Percentiles rank a stretch among this genome's conserved stretches.
Conservation (phyloP, 2,113 vertebrate species). For the Pachypanchax playfairii region DNA sequence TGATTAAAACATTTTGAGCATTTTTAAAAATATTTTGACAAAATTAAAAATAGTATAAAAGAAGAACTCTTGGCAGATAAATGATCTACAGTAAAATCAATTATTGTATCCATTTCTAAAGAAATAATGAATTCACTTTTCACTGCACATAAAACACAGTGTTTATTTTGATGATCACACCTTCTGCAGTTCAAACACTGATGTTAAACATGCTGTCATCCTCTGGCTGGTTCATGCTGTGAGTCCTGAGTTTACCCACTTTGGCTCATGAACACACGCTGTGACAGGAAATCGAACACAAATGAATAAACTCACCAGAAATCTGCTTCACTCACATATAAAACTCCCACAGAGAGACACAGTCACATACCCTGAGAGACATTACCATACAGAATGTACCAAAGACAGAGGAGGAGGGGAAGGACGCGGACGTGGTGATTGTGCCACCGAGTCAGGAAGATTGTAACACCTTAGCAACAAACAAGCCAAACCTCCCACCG, state of each 20-base stretch:
- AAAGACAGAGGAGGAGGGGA: conserved; percentile 31
- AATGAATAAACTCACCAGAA: conserved; percentile 67
- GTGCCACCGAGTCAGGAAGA: conserved; percentile 71
- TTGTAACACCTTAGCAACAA: conserved; percentile 83
- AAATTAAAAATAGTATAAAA: too few species aligned
- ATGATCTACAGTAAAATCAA: too few species aligned
- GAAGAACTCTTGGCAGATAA: too few species aligned
- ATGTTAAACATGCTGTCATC: conserved; percentile 38
- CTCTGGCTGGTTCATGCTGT: conserved; percentile 30
- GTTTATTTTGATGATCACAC: not conserved
- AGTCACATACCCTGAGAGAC: conserved; percentile 33
- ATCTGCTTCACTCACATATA: conserved; percentile 43
- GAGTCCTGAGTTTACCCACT: conserved; percentile 33
- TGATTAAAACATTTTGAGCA: too few species aligned
- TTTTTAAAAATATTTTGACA: too few species aligned
- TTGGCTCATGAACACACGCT: conserved; percentile 61
- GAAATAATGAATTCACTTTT: too few species aligned
- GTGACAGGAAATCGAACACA: conserved; percentile 38
- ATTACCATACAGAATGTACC: conserved; percentile 35
- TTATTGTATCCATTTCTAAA: too few species aligned
- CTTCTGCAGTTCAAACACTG: conserved; percentile 18
- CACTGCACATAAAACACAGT: too few species aligned
- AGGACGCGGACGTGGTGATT: conserved; percentile 62
- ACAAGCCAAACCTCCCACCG: conserved; percentile 72
- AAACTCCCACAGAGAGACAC: conserved; percentile 22